Percentiles rank a stretch among this genome's conserved stretches.
These are phyloP conservation scores for Copidosoma floridanum DNA, from an alignment of 1,140 invertebrate species.

Conservation along the genomic window DNA sequence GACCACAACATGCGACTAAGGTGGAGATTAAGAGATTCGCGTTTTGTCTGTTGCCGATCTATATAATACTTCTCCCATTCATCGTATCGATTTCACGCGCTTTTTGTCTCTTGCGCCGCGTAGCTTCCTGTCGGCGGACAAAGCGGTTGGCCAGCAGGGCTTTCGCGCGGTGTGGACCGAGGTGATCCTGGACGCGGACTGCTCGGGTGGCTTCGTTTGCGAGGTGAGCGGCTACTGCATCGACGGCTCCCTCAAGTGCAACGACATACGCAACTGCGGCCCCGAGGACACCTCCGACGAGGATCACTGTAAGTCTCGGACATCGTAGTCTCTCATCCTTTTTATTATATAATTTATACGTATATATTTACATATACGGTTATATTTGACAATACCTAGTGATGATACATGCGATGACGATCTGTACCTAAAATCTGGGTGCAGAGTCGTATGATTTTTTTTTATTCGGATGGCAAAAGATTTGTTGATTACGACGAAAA, in stretches of 20 bases:
- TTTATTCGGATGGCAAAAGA: too few species aligned
- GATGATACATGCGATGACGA: too few species aligned
- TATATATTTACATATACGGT: background rate
- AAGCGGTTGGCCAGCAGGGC: slow-evolving; percentile 75
- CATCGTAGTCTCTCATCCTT: slow-evolving; percentile 36
- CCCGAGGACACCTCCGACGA: slow-evolving; percentile 77
- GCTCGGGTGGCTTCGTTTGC: slow-evolving; percentile 66
- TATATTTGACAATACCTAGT: too few species aligned
- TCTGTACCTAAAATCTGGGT: too few species aligned
- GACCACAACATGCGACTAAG: slow-evolving; percentile 78
- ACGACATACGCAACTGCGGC: slow-evolving; percentile 78
- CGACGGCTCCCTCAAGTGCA: slow-evolving; percentile 72
- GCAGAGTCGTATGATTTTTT: too few species aligned
- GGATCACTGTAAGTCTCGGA: slow-evolving; percentile 71
- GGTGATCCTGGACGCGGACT: slow-evolving; percentile 60
- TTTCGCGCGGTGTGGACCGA: slow-evolving; percentile 90
- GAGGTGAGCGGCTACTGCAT: slow-evolving; percentile 75
- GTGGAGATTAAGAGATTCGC: slow-evolving; percentile 48
- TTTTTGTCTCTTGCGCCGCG: too few species aligned
- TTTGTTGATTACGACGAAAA: too few species aligned
- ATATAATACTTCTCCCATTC: too few species aligned
- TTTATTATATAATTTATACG: slow-evolving; percentile 1
- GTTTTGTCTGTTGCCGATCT: too few species aligned
- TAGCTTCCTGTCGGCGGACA: slow-evolving; percentile 81
- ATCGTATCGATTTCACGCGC: too few species aligned